Percentiles rank a stretch among this genome's conserved stretches.
phyloP scores from a whole-genome alignment of 2,113 vertebrate genomes.

The Pachypanchax playfairii region DNA sequence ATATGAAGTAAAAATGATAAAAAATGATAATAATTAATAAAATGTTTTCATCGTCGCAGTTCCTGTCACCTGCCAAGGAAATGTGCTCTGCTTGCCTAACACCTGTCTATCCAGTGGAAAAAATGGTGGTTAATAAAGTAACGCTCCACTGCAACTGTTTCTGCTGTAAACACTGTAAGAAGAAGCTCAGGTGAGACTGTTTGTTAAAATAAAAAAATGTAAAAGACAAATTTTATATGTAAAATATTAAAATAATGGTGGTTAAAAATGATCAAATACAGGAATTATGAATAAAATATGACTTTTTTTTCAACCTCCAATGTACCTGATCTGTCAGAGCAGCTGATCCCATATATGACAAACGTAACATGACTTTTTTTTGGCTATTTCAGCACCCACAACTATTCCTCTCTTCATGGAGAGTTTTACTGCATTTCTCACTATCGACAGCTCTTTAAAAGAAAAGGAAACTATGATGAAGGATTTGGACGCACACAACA shows the following conservation, averaged over 20 bases:
- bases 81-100: conserved; percentile 81
- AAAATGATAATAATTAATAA: conserved; percentile 4
- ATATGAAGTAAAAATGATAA: neutral
- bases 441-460: conserved; percentile 81
- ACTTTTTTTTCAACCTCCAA: neutral
- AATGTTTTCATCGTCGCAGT: conserved; percentile 67
- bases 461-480: conserved; percentile 81
- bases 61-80: conserved; percentile 73
- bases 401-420: conserved; percentile 79
- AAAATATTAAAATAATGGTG: too few species aligned
- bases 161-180: conserved; percentile 85
- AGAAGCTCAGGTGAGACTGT: conserved; percentile 84
- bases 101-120: conserved; percentile 82
- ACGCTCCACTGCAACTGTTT: conserved; percentile 83
- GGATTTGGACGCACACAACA: conserved; percentile 79
- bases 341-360: conserved; percentile 2
- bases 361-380: conserved; percentile 6
- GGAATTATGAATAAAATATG: neutral
- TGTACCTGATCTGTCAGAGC: neutral
- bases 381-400: conserved; percentile 75
- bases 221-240: too few species aligned
- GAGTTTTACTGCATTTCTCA: conserved; percentile 81
- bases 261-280: neutral
- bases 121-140: conserved; percentile 77
- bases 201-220: neutral